Percentiles rank a stretch among this genome's conserved stretches.
Evolutionary conservation across 2,797 vertebrate species (phyloP).

Genomic region (Leptodactylus fallax): DNA sequence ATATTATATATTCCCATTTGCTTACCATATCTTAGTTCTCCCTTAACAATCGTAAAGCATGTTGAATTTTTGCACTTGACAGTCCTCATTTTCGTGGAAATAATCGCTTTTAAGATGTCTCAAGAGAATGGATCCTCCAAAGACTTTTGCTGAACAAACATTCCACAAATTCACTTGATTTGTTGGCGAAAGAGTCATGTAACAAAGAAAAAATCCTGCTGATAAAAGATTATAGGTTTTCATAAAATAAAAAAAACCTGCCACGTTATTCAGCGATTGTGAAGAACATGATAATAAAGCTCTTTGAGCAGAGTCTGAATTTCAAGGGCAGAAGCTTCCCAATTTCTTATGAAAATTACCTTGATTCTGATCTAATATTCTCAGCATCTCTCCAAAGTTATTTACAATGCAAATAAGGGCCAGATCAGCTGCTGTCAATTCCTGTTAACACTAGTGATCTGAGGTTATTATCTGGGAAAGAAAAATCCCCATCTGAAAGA

Average conservation of each 20-base stretch:
- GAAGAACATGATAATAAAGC: slow-evolving; percentile 41
- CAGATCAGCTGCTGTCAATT: slow-evolving; percentile 59
- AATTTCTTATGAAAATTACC: slow-evolving; percentile 55
- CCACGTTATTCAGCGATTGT: slow-evolving; percentile 43
- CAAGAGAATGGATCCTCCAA: neutral
- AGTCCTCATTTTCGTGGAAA: neutral
- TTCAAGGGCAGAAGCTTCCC: slow-evolving; percentile 57
- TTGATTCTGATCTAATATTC: slow-evolving; percentile 61
- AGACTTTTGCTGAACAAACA: slow-evolving; percentile 55
- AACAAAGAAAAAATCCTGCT: slow-evolving; percentile 37
- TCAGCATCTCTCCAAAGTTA: slow-evolving; percentile 41
- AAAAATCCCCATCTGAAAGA: slow-evolving; percentile 34
- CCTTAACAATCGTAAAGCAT: neutral
- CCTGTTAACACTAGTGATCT: slow-evolving; percentile 58
- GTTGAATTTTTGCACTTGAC: neutral
- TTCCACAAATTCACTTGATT: slow-evolving; percentile 22
- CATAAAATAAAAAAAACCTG: slow-evolving; percentile 30
- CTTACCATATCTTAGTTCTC: too few relatives aligned
- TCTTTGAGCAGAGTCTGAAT: slow-evolving; percentile 30
- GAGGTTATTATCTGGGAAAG: slow-evolving; percentile 49
- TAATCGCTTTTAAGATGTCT: slow-evolving; percentile 25
- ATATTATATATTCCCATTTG: too few relatives aligned
- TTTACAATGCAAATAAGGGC: slow-evolving; percentile 63
- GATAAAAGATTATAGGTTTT: slow-evolving; percentile 37
- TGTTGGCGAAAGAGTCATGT: neutral